Base-by-base conservation (phyloP, 2,888 invertebrate species). In the Nephrotoma guestfalica region DNA sequence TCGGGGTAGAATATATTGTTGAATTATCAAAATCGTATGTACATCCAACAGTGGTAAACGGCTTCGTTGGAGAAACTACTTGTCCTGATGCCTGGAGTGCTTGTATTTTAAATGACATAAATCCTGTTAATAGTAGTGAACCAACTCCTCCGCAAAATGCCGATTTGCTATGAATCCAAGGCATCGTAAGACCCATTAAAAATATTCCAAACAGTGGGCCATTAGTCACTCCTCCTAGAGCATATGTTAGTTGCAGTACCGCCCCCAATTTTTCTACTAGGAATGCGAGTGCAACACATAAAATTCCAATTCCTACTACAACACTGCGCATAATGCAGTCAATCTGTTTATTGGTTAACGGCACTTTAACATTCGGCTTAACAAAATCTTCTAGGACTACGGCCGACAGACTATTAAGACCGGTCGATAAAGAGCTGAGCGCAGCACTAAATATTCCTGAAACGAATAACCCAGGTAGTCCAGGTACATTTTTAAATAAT, bases 361-460 rank as follows among this genome's bases (percentile, higher is more conserved):
- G 91, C 2, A 90, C 91, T 87, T 93, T 94, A 86, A 94, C 91
- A 88, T 94, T 92, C 0, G 96, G 95, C 88, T 95, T 95, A 89
- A 95, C 94, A 89, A 96, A 93, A 90, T 96, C 96, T 91, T 96
- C 96, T 47, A 96, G 93, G 83, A 96, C 95, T 0, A 96, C 96
- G 7, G 96, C 96, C 0, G 96, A 94, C 94, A 96, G 94, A 0
- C 96, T 96, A 89, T 96, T 96, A 0, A 96, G 91, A 0, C 96
- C 96, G 11, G 96, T 96, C 0, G 96, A 96, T 90, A 96, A 93
- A 0, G 96, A 96, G 90, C 96, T 96, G 51, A 98, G 92, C 0
- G 97, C 96, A 9, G 97, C 98, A 91, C 97, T 97, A 89, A 97
- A 97, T 41, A 98, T 41, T 6, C 97, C 97, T 83, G 97, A 96